Conservation (phyloP, 2,113 vertebrate genomes). For the Tapirus terrestris region DNA sequence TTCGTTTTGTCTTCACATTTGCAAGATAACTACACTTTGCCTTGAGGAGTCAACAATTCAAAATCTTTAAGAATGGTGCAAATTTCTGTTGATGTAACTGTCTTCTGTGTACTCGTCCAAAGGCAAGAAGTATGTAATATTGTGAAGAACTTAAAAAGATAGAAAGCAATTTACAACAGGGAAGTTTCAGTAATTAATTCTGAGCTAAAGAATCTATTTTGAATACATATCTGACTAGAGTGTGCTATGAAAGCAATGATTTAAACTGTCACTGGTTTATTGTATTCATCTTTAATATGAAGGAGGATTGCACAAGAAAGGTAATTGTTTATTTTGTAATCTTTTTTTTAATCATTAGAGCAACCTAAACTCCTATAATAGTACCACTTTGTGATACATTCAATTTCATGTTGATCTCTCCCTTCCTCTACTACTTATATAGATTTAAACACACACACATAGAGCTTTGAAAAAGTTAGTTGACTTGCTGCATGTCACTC, state of each 20-base stretch:
- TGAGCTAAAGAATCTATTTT: neutral
- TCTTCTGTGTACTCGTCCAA: neutral
- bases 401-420: neutral
- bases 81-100: conserved; percentile 53
- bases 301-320: neutral
- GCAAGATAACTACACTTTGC: conserved; percentile 59
- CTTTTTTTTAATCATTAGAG: neutral
- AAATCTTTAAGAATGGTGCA: conserved; percentile 46
- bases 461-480: neutral
- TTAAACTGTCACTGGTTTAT: neutral
- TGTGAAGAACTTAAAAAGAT: conserved; percentile 2
- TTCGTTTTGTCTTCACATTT: conserved; percentile 56
- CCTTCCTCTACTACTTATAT: neutral
- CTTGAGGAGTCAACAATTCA: conserved; percentile 49
- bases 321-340: neutral
- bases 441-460: neutral
- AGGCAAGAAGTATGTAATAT: neutral
- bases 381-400: neutral
- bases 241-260: neutral
- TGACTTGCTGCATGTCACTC: neutral
- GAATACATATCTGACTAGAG: neutral
- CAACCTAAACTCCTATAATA: neutral
- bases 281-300: neutral
- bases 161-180: neutral
- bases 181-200: neutral